Conservation (phyloP, 1,140 invertebrate species). For the Bombus turneri region DNA sequence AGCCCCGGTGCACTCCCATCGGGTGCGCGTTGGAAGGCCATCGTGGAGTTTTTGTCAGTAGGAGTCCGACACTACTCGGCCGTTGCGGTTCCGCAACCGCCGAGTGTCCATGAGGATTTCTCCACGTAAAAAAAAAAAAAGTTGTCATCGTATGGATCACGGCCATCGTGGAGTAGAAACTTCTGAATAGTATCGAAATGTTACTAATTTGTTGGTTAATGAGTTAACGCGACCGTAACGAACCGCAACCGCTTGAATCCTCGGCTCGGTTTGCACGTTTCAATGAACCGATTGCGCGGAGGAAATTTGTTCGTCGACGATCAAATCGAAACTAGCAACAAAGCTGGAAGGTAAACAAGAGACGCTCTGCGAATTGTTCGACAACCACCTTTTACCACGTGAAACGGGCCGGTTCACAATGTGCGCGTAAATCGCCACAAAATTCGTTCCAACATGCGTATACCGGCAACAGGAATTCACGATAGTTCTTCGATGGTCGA, state of each 20-base stretch:
- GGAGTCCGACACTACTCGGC: too few species aligned
- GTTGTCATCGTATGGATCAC: not conserved
- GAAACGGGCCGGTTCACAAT: conserved; percentile 4
- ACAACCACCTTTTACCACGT: not conserved
- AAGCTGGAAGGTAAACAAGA: conserved; percentile 40
- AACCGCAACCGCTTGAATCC: conserved; percentile 48
- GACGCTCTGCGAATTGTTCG: conserved; percentile 5
- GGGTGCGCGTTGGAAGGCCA: too few species aligned
- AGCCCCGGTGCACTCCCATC: too few species aligned
- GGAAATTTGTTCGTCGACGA: conserved; percentile 9
- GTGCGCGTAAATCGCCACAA: conserved; percentile 10
- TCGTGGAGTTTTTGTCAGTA: too few species aligned
- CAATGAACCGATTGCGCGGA: conserved; percentile 29
- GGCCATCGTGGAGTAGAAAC: not conserved
- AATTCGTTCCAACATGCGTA: not conserved
- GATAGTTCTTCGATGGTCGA: not conserved
- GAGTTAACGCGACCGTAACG: conserved; percentile 57
- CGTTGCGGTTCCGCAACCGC: too few species aligned
- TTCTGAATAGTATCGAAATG: conserved; percentile 52
- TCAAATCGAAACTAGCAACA: conserved; percentile 19
- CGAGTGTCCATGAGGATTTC: too few species aligned
- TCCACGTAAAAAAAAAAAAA: too few species aligned
- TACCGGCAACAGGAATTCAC: not conserved
- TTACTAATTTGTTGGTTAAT: conserved; percentile 69
- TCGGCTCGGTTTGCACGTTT: conserved; percentile 21